Percentiles rank a stretch among this genome's conserved stretches.
These are phyloP conservation scores for Brienomyrus longianalis DNA, from an alignment of 2,113 vertebrate genomes.

Conservation along the genomic window DNA sequence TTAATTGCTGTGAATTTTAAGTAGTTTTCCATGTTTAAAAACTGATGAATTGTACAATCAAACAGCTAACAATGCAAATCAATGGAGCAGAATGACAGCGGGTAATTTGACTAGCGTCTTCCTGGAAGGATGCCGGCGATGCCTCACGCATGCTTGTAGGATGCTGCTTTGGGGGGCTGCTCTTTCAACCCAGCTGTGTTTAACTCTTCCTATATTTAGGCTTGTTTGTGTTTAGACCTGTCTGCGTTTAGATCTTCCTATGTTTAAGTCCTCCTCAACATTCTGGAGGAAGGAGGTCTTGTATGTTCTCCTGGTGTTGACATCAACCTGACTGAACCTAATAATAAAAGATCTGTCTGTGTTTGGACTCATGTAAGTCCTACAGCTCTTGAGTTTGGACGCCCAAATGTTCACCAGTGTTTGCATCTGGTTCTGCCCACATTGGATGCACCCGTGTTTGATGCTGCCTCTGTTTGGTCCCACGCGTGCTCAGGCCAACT, in stretches of 20 bases:
- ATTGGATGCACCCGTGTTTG: not conserved
- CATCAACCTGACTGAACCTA: not conserved
- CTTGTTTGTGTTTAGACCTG: not conserved
- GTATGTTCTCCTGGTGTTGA: not conserved
- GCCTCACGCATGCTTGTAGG: not conserved
- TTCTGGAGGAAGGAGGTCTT: not conserved
- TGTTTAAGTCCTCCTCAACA: not conserved
- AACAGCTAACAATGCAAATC: constrained; percentile 80
- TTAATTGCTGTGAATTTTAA: constrained; percentile 80
- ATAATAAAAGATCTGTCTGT: not conserved
- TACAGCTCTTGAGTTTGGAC: not conserved
- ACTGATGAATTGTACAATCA: constrained; percentile 75
- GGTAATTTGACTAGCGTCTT: constrained; percentile 70
- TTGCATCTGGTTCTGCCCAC: not conserved
- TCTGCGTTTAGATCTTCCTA: not conserved
- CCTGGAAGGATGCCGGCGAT: constrained; percentile 47
- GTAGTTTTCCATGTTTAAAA: constrained; percentile 81
- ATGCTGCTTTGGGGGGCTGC: not conserved
- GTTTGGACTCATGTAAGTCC: not conserved
- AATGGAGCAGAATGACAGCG: constrained; percentile 67
- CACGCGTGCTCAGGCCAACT: not conserved
- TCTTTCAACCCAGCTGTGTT: not conserved
- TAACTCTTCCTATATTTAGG: not conserved
- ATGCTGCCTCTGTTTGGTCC: not conserved
- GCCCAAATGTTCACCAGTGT: not conserved